These are phyloP conservation scores for Brotogeris chrysoptera DNA, from an alignment of 2,797 vertebrate genomes.

Conservation along the genomic window DNA sequence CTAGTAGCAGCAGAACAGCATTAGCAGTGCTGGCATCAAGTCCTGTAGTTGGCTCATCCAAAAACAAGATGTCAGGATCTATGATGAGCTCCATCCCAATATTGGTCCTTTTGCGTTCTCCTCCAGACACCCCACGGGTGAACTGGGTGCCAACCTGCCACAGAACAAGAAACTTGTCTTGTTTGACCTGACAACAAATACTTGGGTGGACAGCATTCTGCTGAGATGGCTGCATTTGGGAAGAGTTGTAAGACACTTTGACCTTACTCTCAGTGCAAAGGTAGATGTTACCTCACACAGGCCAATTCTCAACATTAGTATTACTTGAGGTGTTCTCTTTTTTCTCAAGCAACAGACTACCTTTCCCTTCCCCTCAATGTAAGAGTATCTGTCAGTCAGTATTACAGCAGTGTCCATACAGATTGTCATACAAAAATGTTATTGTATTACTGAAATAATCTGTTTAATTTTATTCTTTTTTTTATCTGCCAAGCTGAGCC, in stretches of 20 bases:
- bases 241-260: background rate
- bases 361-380: background rate
- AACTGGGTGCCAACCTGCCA: conserved; percentile 89
- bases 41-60: conserved; percentile 95
- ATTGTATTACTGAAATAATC: background rate
- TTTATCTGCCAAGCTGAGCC: background rate
- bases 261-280: background rate
- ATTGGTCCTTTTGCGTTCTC: conserved; percentile 93
- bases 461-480: background rate
- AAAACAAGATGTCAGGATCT: conserved; percentile 89
- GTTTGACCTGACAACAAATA: background rate
- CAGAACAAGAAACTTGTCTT: background rate
- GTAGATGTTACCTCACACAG: background rate
- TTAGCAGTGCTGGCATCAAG: conserved; percentile 93
- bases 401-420: background rate
- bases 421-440: background rate
- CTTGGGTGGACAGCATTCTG: background rate
- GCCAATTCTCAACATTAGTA: background rate
- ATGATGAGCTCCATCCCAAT: conserved; percentile 97
- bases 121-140: conserved; percentile 90
- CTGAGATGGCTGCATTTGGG: background rate
- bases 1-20: conserved; percentile 89
- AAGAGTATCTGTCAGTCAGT: background rate
- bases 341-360: background rate
- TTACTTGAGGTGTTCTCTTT: background rate